phyloP scores from a whole-genome alignment of 2,888 invertebrate species.

The Aradus depressus region DNA sequence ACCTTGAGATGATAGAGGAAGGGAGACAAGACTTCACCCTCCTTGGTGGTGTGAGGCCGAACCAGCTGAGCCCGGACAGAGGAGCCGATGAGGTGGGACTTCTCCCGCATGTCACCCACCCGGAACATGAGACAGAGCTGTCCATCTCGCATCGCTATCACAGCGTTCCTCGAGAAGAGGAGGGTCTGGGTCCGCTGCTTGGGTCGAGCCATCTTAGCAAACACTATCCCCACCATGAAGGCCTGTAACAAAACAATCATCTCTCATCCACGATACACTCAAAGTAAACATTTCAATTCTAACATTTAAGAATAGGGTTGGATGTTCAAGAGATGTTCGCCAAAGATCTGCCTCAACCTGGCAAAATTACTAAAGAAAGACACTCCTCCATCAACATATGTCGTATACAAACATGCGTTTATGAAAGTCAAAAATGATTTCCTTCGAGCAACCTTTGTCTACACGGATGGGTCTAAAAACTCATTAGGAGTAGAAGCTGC shows the following conservation, averaged over 20 bases:
- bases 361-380: no score
- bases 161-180: slow-evolving; percentile 80
- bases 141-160: slow-evolving; percentile 78
- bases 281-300: no score
- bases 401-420: no score
- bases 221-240: slow-evolving; percentile 74
- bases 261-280: no score
- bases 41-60: slow-evolving; percentile 64
- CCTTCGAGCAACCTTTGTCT: no score
- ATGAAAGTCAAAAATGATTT: no score
- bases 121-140: slow-evolving; percentile 78
- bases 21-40: slow-evolving; percentile 51
- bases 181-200: slow-evolving; percentile 89
- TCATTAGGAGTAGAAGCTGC: no score
- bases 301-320: no score
- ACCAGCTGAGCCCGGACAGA: slow-evolving; percentile 76
- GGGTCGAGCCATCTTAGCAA: slow-evolving; percentile 90
- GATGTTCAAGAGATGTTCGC: no score
- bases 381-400: no score
- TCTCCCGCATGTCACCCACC: slow-evolving; percentile 81
- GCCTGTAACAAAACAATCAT: slow-evolving; percentile 37
- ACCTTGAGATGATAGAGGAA: slow-evolving; percentile 44
- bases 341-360: no score
- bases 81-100: slow-evolving; percentile 89
- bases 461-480: no score